These are phyloP conservation scores for Eulemur coronatus DNA, from an alignment of 2,797 vertebrate genomes.

Conservation along the genomic window DNA sequence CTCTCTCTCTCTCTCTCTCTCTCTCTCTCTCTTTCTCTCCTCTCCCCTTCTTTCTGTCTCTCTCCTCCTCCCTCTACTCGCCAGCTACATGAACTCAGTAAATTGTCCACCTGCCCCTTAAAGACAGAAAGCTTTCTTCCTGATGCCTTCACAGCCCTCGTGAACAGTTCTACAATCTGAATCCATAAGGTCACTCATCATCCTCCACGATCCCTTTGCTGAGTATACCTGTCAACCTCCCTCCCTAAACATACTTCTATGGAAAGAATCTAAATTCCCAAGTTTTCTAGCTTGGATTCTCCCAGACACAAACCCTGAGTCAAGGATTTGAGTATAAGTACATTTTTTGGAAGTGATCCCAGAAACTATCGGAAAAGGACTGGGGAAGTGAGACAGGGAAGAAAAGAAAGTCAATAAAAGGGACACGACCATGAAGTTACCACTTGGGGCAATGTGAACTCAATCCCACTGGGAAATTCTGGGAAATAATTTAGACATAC, in stretches of 20 bases:
- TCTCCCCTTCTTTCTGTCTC: not conserved
- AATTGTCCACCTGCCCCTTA: not conserved
- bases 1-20: not conserved
- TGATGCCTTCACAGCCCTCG: not conserved
- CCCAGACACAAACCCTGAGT: not conserved
- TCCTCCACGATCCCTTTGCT: not conserved
- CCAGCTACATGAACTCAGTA: not conserved
- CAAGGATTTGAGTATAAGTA: not conserved
- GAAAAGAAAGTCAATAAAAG: slow-evolving; percentile 29
- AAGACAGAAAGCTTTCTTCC: not conserved
- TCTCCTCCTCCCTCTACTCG: not conserved
- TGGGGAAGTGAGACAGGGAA: not conserved
- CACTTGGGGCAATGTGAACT: not conserved
- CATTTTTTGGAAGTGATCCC: not conserved
- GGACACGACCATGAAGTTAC: not conserved
- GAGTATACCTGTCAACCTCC: not conserved
- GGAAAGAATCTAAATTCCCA: not conserved
- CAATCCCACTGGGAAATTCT: not conserved
- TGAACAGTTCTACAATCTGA: not conserved
- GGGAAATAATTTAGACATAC: not conserved
- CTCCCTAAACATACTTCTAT: not conserved
- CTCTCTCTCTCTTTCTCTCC: not conserved
- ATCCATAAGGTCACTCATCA: not conserved
- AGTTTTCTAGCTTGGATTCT: not conserved
- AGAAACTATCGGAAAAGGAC: slow-evolving; percentile 1